Evolutionary conservation across 2,888 invertebrate genomes (phyloP), one percentile per base, ranked within the genome.

Genomic region (Hemithea aestivaria): DNA sequence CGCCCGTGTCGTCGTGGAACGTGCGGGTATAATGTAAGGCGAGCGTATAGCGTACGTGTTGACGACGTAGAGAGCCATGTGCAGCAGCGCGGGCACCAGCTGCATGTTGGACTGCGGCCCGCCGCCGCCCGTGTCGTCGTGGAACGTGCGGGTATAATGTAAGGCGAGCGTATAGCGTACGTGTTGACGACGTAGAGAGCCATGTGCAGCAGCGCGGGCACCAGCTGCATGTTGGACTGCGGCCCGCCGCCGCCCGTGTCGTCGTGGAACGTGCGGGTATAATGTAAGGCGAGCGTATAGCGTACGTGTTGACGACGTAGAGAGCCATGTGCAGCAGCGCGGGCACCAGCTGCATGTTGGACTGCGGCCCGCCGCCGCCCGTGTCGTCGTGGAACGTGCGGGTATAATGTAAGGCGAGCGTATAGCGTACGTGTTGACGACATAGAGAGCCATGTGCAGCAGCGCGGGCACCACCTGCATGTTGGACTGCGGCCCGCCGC

Each of bases 1-100:
- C 99, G n/a, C 98, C 98, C 1, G 97, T 96, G 81, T 98, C 98
- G 73, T 97, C 97, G 73, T 97, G 97, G 89, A 99, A 99, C 45
- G 96, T 95, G 70, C 95, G 95, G 2, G 5, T n/a, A n/a, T n/a
- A n/a, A n/a, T n/a, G 3, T 16, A 16, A 5, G 16, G 5, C 16
- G 3, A 16, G 2, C 2, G 16, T 16, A 16, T 16, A 16, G n/a
- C 16, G 2, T 5, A 16, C 16, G 16, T 16, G 16, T 16, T 16
- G 57, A 96, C 91, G 48, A 96, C 94, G 74, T 98, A 98, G 9
- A 98, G 92, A 9, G 96, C 95, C 91, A 97, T 96, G 74, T 98
- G 98, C 48, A 95, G 88, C 37, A 98, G 89, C 72, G 98, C 97
- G 6, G 98, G 98, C 47, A 98, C 91, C 63, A 99, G 92, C 83